These are phyloP conservation scores for Astreopora myriophthalma DNA, from an alignment of 64 coral and sea anemone genomes.

Conservation along the genomic window DNA sequence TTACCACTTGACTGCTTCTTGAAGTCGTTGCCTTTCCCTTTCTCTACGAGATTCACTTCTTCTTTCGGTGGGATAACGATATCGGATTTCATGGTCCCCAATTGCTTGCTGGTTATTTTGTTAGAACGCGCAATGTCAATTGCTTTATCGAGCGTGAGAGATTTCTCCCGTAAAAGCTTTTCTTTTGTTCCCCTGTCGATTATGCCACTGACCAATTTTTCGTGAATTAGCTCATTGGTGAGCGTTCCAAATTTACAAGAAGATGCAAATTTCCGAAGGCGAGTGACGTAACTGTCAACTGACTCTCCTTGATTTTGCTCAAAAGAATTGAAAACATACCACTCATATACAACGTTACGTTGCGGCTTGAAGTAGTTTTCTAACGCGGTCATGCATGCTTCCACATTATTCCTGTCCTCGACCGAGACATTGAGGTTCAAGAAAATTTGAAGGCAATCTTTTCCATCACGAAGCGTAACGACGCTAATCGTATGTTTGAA, in stretches of 20 bases:
- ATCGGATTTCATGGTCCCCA: no score
- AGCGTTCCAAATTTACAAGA: neutral
- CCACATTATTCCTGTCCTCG: no score
- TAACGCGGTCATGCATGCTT: neutral
- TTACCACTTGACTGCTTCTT: no score
- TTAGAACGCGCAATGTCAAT: no score
- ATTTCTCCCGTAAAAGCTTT: no score
- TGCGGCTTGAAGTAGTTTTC: slow-evolving; percentile 46
- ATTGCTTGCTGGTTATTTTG: no score
- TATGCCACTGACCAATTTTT: neutral
- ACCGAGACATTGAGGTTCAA: slow-evolving; percentile 35
- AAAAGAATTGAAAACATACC: slow-evolving; percentile 52
- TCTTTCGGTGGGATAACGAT: no score
- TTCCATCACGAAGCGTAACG: slow-evolving; percentile 21
- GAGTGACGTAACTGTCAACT: neutral
- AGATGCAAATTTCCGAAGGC: neutral
- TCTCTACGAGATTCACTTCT: no score
- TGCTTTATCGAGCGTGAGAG: no score
- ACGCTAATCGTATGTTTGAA: slow-evolving; percentile 6
- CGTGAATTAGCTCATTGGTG: neutral
- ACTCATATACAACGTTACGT: slow-evolving; percentile 58
- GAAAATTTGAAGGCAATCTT: slow-evolving; percentile 38
- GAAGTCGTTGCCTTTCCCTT: no score
- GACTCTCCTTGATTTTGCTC: slow-evolving; percentile 56
- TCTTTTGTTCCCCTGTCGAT: no score